These are phyloP conservation scores for Dasyprocta punctata DNA, from an alignment of 2,113 vertebrate species.

Conservation along the genomic window DNA sequence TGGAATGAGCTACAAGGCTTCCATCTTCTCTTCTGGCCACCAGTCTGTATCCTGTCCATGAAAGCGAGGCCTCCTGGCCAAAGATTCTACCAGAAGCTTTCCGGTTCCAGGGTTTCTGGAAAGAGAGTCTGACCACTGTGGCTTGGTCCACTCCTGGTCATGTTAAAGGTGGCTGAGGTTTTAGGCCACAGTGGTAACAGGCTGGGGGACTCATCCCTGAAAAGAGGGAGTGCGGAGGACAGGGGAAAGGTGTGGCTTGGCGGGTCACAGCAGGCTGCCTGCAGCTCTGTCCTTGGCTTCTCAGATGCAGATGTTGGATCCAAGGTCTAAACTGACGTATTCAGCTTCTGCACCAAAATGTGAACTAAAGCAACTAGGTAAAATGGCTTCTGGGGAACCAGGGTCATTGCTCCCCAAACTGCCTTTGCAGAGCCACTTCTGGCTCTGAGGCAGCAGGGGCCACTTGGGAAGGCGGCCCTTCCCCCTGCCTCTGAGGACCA, in stretches of 20 bases:
- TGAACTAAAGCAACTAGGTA: neutral
- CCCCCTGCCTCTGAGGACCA: neutral
- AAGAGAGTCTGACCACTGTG: neutral
- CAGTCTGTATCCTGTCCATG: neutral
- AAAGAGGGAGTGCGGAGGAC: neutral
- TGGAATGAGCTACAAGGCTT: neutral
- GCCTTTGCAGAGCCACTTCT: neutral
- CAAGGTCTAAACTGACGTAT: neutral
- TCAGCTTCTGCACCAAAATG: neutral
- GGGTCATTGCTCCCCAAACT: neutral
- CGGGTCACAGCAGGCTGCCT: neutral
- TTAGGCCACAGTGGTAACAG: neutral
- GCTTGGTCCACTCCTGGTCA: neutral
- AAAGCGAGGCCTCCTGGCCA: neutral
- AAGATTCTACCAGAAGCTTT: neutral
- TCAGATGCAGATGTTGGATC: neutral
- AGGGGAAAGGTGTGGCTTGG: neutral
- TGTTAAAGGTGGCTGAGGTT: neutral
- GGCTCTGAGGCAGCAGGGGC: accelerated
- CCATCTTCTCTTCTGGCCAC: neutral
- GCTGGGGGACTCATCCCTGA: neutral
- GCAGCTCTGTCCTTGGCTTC: neutral
- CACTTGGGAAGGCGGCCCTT: neutral
- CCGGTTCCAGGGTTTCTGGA: neutral
- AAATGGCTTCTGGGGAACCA: neutral